Conservation (phyloP, 2,113 vertebrate species). For the Strix aluco region DNA sequence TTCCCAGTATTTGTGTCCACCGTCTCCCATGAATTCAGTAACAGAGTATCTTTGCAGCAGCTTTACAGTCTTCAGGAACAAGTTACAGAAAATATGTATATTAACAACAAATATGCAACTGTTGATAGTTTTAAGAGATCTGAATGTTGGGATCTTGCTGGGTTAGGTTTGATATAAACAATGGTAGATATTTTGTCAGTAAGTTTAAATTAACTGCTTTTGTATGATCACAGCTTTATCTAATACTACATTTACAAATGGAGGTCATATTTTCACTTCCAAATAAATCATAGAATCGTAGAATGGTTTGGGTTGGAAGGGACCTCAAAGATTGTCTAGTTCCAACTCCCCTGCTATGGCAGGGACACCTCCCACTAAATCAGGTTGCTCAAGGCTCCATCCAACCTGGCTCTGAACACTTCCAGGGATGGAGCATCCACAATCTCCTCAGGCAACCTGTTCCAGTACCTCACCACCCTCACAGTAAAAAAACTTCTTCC, state of each 20-base stretch:
- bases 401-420: too few species aligned
- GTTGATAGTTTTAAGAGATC: neutral
- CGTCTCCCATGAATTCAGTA: neutral
- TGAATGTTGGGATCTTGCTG: neutral
- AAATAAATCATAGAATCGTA: neutral
- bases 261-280: neutral
- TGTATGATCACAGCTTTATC: neutral
- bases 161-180: neutral
- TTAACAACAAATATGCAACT: neutral
- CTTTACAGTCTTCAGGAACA: neutral
- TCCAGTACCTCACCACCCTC: too few species aligned
- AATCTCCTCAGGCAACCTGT: too few species aligned
- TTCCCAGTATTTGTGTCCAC: neutral
- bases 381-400: too few species aligned
- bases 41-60: neutral
- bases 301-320: too few species aligned
- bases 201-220: neutral
- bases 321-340: too few species aligned
- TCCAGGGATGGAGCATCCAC: too few species aligned
- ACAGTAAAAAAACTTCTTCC: too few species aligned
- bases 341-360: too few species aligned
- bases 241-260: neutral
- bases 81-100: neutral
- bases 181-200: neutral
- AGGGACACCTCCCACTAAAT: too few species aligned